Conservation (phyloP, 2,113 vertebrate species). For the Platysternon megacephalum region DNA sequence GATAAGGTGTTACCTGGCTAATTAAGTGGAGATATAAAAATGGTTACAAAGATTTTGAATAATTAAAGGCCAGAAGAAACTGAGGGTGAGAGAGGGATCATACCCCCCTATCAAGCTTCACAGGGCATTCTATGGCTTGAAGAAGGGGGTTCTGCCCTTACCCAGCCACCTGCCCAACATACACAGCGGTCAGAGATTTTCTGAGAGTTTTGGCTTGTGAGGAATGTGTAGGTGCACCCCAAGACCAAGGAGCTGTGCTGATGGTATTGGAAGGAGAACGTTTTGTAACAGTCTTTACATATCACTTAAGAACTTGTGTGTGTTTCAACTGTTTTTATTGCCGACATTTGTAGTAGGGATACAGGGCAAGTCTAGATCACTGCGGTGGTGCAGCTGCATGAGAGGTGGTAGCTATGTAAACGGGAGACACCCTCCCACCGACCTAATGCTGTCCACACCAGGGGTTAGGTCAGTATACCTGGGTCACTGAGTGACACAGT, state of each 20-base stretch:
- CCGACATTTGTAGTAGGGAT: too few relatives aligned
- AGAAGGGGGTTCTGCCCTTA: neutral
- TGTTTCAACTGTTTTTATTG: too few relatives aligned
- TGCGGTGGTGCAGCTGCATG: too few relatives aligned
- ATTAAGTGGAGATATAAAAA: neutral
- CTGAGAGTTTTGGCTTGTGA: neutral
- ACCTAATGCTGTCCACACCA: too few relatives aligned
- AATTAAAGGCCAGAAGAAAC: neutral
- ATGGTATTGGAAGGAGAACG: neutral
- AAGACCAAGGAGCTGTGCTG: neutral
- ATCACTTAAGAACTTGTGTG: neutral
- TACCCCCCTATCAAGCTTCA: neutral
- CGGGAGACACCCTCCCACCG: too few relatives aligned
- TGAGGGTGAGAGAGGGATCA: neutral
- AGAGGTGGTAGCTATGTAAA: too few relatives aligned
- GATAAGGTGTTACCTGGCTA: neutral
- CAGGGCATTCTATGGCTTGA: neutral
- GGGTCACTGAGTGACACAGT: neutral
- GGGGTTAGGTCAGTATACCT: too few relatives aligned
- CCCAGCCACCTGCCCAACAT: neutral
- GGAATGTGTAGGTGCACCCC: neutral
- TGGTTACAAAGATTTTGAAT: neutral
- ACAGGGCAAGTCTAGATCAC: too few relatives aligned
- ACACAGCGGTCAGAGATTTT: neutral
- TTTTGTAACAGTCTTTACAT: neutral